phyloP scores from a whole-genome alignment of 2,888 invertebrate species.

The Lissocephala sabroskyi region DNA sequence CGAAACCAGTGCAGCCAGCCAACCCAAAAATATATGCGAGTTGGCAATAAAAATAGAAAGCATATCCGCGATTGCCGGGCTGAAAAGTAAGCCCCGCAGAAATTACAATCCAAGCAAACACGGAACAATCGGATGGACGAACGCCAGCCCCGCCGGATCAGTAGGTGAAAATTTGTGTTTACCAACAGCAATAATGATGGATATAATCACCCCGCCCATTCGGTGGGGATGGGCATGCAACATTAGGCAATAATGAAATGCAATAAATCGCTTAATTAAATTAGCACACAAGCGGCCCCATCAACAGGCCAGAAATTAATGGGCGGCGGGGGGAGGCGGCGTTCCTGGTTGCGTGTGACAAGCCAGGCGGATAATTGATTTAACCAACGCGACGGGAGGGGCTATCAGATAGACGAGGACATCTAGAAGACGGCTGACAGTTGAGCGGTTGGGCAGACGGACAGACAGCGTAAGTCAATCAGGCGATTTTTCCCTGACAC shows the following conservation, averaged over 20 bases:
- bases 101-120: too few relatives aligned
- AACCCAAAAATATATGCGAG: too few relatives aligned
- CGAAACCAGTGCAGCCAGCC: too few relatives aligned
- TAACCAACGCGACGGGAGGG: too few relatives aligned
- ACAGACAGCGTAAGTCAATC: neutral
- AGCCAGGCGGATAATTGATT: constrained; percentile 56
- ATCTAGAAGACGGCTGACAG: constrained; percentile 1
- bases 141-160: too few relatives aligned
- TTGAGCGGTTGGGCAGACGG: neutral
- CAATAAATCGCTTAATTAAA: constrained; percentile 33
- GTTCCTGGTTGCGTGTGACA: constrained; percentile 22
- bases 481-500: constrained; percentile 25
- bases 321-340: too few relatives aligned
- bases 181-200: too few relatives aligned
- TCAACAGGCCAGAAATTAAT: constrained; percentile 3
- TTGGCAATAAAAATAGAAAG: too few relatives aligned
- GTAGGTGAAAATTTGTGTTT: too few relatives aligned
- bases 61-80: too few relatives aligned
- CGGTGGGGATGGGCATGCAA: constrained; percentile 9
- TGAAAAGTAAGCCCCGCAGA: too few relatives aligned
- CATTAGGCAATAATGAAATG: constrained; percentile 21
- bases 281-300: constrained; percentile 19
- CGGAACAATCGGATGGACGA: too few relatives aligned
- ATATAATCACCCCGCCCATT: constrained; percentile 9
- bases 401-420: constrained; percentile 9